Base-by-base conservation (phyloP, 2,888 invertebrate genomes). In the Drosophila pseudotalamancana region DNA sequence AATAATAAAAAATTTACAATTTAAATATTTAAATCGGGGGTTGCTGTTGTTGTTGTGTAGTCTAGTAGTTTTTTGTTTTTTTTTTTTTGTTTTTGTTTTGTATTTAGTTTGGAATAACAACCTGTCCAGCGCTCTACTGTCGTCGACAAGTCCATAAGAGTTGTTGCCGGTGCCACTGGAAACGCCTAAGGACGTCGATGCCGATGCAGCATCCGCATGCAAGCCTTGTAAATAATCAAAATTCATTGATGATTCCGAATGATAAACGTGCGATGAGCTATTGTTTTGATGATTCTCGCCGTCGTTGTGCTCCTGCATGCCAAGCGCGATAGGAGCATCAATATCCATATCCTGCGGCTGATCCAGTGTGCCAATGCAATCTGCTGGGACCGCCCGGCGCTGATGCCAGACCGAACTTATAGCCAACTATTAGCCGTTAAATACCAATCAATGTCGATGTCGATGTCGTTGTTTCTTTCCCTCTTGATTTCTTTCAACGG, bases 71-170 rank as follows among this genome's bases (percentile, higher is more conserved):
- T 16, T 25, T 23, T 54, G 48, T 51, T 54, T 19, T 34, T 55
- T 70, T 48, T 51, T 34, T 50, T 59, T 66, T 54, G 39, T 34
- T 55, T 70, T 48, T 51, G 29, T 50, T 59, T 66, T 54, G 39
- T 66, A 72, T 61, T 57, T 68, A 62, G 57, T 72, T 68, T 64
- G 60, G 46, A 72, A 89, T 90, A 90, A 89, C 84, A 89, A 91
- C 91, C 91, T 91, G 90, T 91, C 91, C 84, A 90, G 71, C 27
- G 85, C 90, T 86, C 82, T 85, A 79, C 88, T 88, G 63, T 91
- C 90, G 72, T 91, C 91, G 55, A 91, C 90, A 48, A 88, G 84
- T 42, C 86, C 90, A 40, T 83, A 83, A 19, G 72, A 42, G 70
- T 27, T 16, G 76, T 60, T 48, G 82, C 67, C 42, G 35, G 32